Percentiles rank a stretch among this genome's conserved stretches.
phyloP scores from a whole-genome alignment of 2,113 vertebrate genomes.

The Malurus alboscapulatus region DNA sequence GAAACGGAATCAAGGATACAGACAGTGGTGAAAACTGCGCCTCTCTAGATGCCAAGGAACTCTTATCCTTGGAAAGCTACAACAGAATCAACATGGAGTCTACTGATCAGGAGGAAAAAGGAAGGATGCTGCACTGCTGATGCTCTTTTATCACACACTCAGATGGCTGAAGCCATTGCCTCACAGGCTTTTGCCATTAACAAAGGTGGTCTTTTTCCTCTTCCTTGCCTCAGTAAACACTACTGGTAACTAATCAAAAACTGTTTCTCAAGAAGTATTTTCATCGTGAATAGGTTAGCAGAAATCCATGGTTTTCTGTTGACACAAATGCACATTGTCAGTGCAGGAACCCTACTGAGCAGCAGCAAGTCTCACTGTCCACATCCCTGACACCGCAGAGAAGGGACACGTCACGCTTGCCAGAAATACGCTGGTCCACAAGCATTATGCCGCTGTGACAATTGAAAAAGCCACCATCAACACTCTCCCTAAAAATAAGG shows the following conservation, averaged over 20 bases:
- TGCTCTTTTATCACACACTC: neutral
- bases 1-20: accelerated
- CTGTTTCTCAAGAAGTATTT: neutral
- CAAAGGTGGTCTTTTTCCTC: neutral
- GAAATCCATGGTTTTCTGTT: neutral
- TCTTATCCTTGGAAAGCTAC: neutral
- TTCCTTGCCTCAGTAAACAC: neutral
- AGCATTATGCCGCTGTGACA: neutral
- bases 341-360: neutral
- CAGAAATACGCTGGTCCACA: neutral
- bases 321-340: neutral
- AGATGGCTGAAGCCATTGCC: neutral
- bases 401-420: neutral
- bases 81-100: neutral
- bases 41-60: neutral
- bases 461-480: constrained; percentile 14
- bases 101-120: neutral
- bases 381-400: neutral
- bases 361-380: neutral
- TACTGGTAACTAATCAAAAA: neutral
- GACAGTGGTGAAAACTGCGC: neutral
- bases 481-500: constrained; percentile 45
- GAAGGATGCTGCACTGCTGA: neutral
- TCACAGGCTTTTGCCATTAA: neutral
- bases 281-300: neutral